Percentiles rank a stretch among this genome's conserved stretches.
Evolutionary conservation across 1,140 invertebrate genomes (phyloP).

Genomic region (Euschistus heros): DNA sequence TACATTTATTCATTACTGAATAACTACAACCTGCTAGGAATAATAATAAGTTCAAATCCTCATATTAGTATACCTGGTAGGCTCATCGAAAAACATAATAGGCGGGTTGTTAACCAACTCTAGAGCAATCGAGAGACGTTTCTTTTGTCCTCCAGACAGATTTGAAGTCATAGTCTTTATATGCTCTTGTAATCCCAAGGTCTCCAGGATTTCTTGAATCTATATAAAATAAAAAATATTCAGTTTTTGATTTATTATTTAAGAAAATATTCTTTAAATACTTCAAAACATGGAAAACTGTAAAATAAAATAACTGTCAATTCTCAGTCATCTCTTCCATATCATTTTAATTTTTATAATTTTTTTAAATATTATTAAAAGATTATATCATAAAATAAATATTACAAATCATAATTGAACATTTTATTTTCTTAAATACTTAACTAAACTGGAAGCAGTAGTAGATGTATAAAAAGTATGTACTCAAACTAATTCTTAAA

Average conservation of each 20-base stretch:
- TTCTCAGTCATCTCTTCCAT: too few relatives aligned
- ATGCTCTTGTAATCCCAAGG: conserved; percentile 74
- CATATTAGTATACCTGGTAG: conserved; percentile 53
- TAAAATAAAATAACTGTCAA: background rate
- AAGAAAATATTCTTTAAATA: background rate
- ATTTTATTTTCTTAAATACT: too few relatives aligned
- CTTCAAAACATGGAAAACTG: background rate
- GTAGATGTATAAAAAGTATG: too few relatives aligned
- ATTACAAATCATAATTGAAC: too few relatives aligned
- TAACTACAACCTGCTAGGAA: too few relatives aligned
- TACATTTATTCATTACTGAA: background rate
- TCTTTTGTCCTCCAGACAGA: conserved; percentile 90
- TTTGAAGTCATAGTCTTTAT: conserved; percentile 78
- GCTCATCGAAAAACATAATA: conserved; percentile 97
- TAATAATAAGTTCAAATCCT: conserved; percentile 1
- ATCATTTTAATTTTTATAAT: too few relatives aligned
- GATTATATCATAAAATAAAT: too few relatives aligned
- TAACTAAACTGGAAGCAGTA: too few relatives aligned
- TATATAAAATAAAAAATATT: conserved; percentile 36
- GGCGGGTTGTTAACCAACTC: conserved; percentile 93
- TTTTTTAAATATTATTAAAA: too few relatives aligned
- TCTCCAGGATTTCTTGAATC: conserved; percentile 86
- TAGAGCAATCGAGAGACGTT: conserved; percentile 89
- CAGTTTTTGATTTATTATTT: too few relatives aligned
- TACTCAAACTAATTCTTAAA: too few relatives aligned